Evolutionary conservation across 2,113 vertebrate species (phyloP), one percentile per base, ranked within the genome.

Genomic region (Neolamprologus falcicula): DNA sequence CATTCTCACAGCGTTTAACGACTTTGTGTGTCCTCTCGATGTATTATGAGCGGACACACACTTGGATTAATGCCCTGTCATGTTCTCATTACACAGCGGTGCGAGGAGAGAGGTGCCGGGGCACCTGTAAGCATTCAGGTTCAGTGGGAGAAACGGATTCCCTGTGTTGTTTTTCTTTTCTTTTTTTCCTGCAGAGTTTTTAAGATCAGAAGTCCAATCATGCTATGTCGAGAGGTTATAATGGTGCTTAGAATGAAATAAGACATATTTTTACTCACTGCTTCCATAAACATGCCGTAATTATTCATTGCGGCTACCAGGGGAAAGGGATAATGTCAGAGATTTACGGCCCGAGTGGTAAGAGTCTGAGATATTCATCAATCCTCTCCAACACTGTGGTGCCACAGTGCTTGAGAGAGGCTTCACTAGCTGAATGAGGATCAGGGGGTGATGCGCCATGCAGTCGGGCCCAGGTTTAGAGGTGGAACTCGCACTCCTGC

Each of bases 281-380:
- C 93, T 88, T 93, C 92, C 84, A 94, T 95, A 94, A 96, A 96
- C 95, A 95, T 86, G 87, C 47, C 47, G 33, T 94, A 96, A 96
- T 95, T 96, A 96, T 93, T 96, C 91, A 92, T 73, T 68, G 87
- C 45, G 2, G 88, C 85, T 79, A 84, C 83, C 84, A 85, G 90
- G 89, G 83, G 88, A 83, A 90, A 73, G 83, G 89, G 92, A 93
- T 93, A 93, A 95, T 95, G 94, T 94, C 95, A 94, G 85, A 95
- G 93, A 96, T 96, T 95, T 95, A 96, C 91, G 84, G 87, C 85
- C 87, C 82, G 85, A 90, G 89, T 89, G 80, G 86, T 92, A 84
- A 91, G 92, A 95, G 92, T 92, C 83, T 24, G 84, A 96, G 91
- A 93, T 90, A 93, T 91, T 92, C 91, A 93, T 94, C 92, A 95